Percentiles rank a stretch among this genome's conserved stretches.
phyloP scores from a whole-genome alignment of 2,113 vertebrate species.

The Pagrus major region DNA sequence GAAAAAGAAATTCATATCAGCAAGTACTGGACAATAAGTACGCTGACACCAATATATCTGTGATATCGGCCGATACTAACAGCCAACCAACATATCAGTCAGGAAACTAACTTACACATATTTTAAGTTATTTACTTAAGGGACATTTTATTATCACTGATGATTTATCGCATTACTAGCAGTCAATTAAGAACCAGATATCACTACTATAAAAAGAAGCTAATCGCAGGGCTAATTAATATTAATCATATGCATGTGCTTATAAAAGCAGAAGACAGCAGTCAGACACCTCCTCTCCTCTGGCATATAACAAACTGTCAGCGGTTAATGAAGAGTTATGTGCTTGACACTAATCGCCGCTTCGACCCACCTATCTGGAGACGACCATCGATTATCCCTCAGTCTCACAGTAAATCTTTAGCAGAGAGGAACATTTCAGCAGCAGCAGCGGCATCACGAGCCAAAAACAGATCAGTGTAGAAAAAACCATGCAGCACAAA shows the following conservation, averaged over 20 bases:
- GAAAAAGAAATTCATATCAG: too few species aligned
- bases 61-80: too few species aligned
- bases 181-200: background rate
- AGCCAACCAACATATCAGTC: too few species aligned
- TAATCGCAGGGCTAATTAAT: background rate
- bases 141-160: background rate
- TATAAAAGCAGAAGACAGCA: background rate
- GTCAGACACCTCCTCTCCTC: background rate
- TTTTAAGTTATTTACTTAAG: too few species aligned
- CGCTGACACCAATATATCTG: too few species aligned
- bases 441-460: background rate
- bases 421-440: slow-evolving; percentile 3
- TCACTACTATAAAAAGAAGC: background rate
- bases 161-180: background rate
- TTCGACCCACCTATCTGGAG: slow-evolving; percentile 24
- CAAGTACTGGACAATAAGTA: too few species aligned
- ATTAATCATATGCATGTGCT: background rate
- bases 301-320: background rate
- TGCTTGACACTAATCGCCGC: slow-evolving; percentile 32
- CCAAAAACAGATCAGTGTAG: background rate
- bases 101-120: too few species aligned
- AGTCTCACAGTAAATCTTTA: slow-evolving; percentile 38
- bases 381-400: slow-evolving; percentile 51
- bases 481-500: background rate
- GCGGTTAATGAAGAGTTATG: slow-evolving; percentile 45